Percentiles rank a stretch among this genome's conserved stretches.
Conservation (phyloP, 2,113 vertebrate genomes). For the Noctilio leporinus region DNA sequence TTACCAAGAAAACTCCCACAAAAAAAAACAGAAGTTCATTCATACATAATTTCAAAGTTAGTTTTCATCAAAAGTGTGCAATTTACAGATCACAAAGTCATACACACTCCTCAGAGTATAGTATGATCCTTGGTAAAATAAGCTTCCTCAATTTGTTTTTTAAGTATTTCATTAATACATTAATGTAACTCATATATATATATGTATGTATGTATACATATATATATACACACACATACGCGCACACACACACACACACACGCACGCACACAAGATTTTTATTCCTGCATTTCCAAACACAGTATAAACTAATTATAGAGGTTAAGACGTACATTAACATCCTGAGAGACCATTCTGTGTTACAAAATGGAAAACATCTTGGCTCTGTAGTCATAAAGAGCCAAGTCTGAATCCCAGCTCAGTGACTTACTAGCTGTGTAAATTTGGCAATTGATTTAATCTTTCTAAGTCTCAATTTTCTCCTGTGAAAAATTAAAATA, state of each 20-base stretch:
- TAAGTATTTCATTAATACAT: not conserved
- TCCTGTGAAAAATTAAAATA: not conserved
- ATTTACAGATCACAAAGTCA: not conserved
- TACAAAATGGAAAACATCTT: not conserved
- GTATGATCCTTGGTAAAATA: not conserved
- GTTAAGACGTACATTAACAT: not conserved
- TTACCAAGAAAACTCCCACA: not conserved
- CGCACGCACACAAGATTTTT: not conserved
- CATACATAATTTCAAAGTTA: not conserved
- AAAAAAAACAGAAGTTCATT: not conserved
- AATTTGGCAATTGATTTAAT: slow-evolving; percentile 32
- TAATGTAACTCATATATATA: not conserved
- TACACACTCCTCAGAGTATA: not conserved
- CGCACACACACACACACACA: too few relatives aligned
- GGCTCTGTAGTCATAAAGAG: not conserved
- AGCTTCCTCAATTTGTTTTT: not conserved
- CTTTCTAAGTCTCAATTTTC: slow-evolving; percentile 25
- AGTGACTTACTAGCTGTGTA: not conserved
- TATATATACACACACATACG: too few relatives aligned
- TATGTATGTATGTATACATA: not conserved
- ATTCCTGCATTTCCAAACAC: not conserved
- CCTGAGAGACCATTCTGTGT: not conserved
- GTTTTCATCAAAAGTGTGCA: not conserved
- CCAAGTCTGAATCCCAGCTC: not conserved
- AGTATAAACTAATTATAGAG: not conserved